phyloP scores from a whole-genome alignment of 2,113 vertebrate species.

The Chamaea fasciata region DNA sequence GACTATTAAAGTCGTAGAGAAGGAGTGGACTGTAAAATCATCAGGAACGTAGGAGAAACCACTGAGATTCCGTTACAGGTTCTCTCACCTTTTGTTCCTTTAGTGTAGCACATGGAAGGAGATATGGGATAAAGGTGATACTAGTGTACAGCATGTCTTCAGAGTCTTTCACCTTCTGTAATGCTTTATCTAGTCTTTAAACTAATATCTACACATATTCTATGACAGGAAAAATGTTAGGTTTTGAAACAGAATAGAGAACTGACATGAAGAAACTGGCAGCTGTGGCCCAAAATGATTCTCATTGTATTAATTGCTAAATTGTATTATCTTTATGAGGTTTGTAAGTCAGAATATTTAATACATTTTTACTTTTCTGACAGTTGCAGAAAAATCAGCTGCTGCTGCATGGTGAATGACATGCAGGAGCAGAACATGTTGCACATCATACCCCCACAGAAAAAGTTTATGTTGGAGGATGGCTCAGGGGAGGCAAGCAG shows the following conservation, averaged over 20 bases:
- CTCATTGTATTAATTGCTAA: neutral
- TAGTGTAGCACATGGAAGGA: neutral
- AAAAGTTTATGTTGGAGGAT: neutral
- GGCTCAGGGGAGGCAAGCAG: neutral
- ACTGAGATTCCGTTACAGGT: accelerated
- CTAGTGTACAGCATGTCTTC: neutral
- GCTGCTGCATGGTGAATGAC: neutral
- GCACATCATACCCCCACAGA: neutral
- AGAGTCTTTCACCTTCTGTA: neutral
- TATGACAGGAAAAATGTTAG: neutral
- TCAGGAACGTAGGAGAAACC: neutral
- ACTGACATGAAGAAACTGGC: neutral
- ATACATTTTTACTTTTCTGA: neutral
- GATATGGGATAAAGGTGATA: neutral
- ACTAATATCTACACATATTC: neutral
- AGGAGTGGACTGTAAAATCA: neutral
- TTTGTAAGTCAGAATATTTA: neutral
- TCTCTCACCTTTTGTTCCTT: neutral
- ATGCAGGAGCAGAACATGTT: neutral
- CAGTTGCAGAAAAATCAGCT: neutral
- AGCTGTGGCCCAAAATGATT: neutral
- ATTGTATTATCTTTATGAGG: neutral
- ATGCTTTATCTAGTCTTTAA: neutral
- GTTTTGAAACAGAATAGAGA: neutral
- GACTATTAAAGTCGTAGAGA: neutral